Evolutionary conservation across 2,888 invertebrate species (phyloP), one percentile per base, ranked within the genome.

Genomic region (Dolichomitus sp.): DNA sequence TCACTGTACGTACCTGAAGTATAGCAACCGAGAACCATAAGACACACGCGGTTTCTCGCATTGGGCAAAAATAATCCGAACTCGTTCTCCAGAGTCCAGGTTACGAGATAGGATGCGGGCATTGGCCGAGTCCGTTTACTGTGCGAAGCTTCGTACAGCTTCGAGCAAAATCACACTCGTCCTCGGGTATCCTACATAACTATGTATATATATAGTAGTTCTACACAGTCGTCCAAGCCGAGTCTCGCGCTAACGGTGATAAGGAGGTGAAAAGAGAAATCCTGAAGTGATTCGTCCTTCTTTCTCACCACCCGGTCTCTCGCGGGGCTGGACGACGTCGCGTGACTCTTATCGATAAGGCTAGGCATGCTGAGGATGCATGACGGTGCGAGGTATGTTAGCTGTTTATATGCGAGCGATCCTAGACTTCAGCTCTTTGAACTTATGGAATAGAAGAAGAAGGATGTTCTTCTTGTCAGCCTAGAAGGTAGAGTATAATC

Each of bases 281-380:
- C 81, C 84, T 80, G 75, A 73, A 80, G 81, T 85, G 85, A 85
- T 85, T 83, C 85, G 84, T 86, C 70, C 79, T 83, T 85, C 81
- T 81, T 76, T 80, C 69, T 79, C 59, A 50, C 57, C 76, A 75
- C 70, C 40, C 68, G 52, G 50, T 23, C 42, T 65, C 63, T 57
- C 73, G 66, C 61, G 17, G 59, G 42, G 37, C 78, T 59, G 78
- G 70, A 73, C 74, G 74, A 72, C 73, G 84, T 89, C 88, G 88
- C 88, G 88, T 89, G 88, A 88, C 88, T 87, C 82, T 87, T 87
- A 89, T 88, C 88, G 87, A 87, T 86, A 87, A 85, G 74, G 12
- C 70, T 30, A n/a, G 37, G 59, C 73, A 61, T 48, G 50, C 45
- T 48, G 74, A 79, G 82, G 80, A 78, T 84, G 79, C 81, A 83